These are phyloP conservation scores for Drosophila lacteicornis DNA, from an alignment of 1,140 invertebrate genomes.

Conservation along the genomic window DNA sequence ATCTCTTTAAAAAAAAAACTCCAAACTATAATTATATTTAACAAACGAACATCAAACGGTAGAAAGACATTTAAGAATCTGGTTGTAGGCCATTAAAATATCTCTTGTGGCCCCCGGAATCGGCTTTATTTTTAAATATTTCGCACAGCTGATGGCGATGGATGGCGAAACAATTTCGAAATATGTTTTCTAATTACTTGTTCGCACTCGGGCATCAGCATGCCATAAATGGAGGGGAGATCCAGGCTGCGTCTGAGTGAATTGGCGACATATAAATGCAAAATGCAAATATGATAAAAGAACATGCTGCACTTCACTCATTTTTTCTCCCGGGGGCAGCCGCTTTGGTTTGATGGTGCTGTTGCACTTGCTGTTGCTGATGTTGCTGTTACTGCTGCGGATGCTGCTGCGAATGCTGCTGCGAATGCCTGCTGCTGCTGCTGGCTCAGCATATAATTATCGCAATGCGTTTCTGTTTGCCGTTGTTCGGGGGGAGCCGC, in stretches of 20 bases:
- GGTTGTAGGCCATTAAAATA: not conserved
- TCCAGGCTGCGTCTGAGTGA: conserved; percentile 51
- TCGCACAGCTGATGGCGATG: conserved; percentile 28
- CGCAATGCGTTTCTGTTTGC: conserved; percentile 69
- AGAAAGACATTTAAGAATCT: not conserved
- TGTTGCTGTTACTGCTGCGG: conserved; percentile 9
- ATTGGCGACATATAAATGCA: conserved; percentile 79
- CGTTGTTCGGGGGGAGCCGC: conserved; percentile 23
- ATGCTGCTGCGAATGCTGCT: conserved; percentile 22
- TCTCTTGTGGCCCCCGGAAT: not conserved
- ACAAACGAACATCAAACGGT: not conserved
- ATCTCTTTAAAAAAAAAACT: too few species aligned
- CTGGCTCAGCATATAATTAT: conserved; percentile 68
- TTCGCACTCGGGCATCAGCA: conserved; percentile 67
- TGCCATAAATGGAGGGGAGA: conserved; percentile 28
- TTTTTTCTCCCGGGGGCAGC: conserved; percentile 14
- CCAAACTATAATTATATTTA: too few species aligned
- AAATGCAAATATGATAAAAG: conserved; percentile 77
- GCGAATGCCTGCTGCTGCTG: conserved; percentile 6
- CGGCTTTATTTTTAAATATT: not conserved
- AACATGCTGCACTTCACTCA: conserved; percentile 63
- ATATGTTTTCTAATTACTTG: conserved; percentile 83
- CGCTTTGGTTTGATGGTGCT: conserved; percentile 30
- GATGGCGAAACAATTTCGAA: conserved; percentile 60
- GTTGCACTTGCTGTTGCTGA: conserved; percentile 11